Percentiles rank a stretch among this genome's conserved stretches.
Evolutionary conservation across 2,113 vertebrate species (phyloP).

Genomic region (Kobus ellipsiprymnus): DNA sequence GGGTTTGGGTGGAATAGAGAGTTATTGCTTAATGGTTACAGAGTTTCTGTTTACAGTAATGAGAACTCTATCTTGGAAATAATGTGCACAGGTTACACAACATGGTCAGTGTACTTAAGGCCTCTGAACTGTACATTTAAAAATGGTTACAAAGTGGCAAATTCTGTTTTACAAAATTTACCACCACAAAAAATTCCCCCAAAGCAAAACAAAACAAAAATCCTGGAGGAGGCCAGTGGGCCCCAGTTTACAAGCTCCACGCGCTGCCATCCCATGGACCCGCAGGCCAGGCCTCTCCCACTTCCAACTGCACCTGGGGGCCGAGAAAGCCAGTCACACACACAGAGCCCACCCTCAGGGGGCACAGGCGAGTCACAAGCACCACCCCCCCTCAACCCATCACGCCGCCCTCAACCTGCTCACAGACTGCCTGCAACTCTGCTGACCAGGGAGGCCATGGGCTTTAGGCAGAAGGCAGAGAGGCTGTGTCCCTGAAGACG

Average conservation of each 20-base stretch:
- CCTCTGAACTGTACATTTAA: background rate
- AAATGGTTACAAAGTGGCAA: background rate
- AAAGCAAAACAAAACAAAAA: background rate
- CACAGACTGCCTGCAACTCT: background rate
- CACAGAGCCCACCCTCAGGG: background rate
- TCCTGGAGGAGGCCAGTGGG: background rate
- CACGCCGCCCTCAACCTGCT: rapidly evolving
- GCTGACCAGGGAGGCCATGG: rapidly evolving
- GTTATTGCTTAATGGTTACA: background rate
- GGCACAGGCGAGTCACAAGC: background rate
- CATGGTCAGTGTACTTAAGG: background rate
- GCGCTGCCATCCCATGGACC: background rate
- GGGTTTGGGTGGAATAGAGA: background rate
- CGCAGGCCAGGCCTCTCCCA: background rate
- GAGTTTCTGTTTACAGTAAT: background rate
- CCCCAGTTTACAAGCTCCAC: background rate
- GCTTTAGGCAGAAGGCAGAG: background rate
- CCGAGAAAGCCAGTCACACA: background rate
- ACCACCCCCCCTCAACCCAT: rapidly evolving
- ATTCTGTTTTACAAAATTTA: background rate
- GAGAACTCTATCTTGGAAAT: background rate
- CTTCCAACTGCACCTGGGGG: background rate
- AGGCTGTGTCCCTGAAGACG: background rate
- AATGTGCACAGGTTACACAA: background rate
- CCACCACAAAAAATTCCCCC: background rate